Evolutionary conservation across 2,113 vertebrate genomes (phyloP), one percentile per base, ranked within the genome.

Genomic region (Apteryx owenii): DNA sequence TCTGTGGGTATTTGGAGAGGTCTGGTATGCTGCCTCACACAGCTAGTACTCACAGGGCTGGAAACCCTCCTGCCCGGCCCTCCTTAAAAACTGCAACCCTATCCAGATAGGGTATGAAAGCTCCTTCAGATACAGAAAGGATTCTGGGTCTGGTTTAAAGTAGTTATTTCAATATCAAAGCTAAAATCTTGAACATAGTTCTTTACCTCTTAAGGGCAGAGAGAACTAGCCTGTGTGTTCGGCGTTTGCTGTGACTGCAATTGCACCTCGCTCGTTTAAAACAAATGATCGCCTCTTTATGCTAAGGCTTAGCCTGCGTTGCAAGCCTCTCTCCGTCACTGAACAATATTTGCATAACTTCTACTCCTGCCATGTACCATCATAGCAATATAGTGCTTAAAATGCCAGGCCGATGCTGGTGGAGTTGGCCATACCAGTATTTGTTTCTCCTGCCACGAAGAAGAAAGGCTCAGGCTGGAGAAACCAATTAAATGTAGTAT

Each of bases 31-130:
- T 89, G 77, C 81, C 76, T 93, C 95, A 88, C 95, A 96, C 88
- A 88, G 73, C 90, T 81, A 4, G 6, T n/a, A 81, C 92, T 95
- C 83, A 40, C 46, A 54, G 92, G 86, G 90, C 96, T 97, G 96
- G 97, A 96, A 97, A 97, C 83, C 76, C 61, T 97, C 80, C 69
- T 90, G 95, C 85, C 85, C 54, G 95, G 90, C 90, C 83, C 92
- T 97, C 94, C 79, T 90, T 95, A 95, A 79, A 91, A 90, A 78
- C 79, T 71, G 94, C 96, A 95, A 94, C 92, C 79, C 93, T 76
- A 95, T 87, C 93, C 77, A 86, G 96, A 65, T 75, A 90, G 90
- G 69, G 51, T 72, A 84, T 71, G 93, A 95, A 85, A 82, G 80
- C 92, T 79, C 60, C 69, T 93, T 94, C 54, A 90, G 73, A 25